Base-by-base conservation (phyloP, 2,888 invertebrate species). In the Lithosia quadra region DNA sequence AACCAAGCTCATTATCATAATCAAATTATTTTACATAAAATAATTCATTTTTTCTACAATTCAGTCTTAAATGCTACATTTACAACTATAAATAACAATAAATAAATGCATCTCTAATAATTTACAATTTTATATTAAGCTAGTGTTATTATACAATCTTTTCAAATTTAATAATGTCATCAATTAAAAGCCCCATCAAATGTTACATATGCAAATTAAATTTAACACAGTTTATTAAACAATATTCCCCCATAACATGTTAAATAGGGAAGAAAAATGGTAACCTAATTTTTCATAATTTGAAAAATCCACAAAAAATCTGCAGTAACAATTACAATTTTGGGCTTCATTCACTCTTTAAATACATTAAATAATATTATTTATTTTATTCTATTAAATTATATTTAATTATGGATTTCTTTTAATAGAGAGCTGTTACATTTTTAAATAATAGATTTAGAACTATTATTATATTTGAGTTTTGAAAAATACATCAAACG, bases 31-130 rank as follows among this genome's bases (percentile, higher is more conserved):
- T 68, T 75, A 71, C 74, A 69, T 69, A 76, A 76, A 75, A 78
- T 71, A 73, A 78, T 71, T 79, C 69, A 72, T 74, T 71, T 72
- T 81, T 80, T 82, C 77, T 83, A 83, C 71, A 77, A 66, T 74
- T 89, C 87, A 89, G 85, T 88, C 88, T 88, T 90, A 87, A 84
- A 83, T 33, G 73, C 86, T 90, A 90, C 79, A 71, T 73, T 83
- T 84, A 82, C 76, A 73, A 76, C 73, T 86, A 86, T 70, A 80
- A 74, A 77, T 77, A 86, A 87, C 78, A 88, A 90, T 92, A 90
- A 92, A 92, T 92, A 92, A 92, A 92, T 93, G 90, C 90, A 83
- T 84, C 86, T 74, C 72, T 60, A 75, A 74, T 78, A 88, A 88
- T 91, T 86, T 91, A 92, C 89, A 91, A 79, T 77, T 70, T 72